Conservation (phyloP, 2,113 vertebrate species). For the Neotoma lepida region DNA sequence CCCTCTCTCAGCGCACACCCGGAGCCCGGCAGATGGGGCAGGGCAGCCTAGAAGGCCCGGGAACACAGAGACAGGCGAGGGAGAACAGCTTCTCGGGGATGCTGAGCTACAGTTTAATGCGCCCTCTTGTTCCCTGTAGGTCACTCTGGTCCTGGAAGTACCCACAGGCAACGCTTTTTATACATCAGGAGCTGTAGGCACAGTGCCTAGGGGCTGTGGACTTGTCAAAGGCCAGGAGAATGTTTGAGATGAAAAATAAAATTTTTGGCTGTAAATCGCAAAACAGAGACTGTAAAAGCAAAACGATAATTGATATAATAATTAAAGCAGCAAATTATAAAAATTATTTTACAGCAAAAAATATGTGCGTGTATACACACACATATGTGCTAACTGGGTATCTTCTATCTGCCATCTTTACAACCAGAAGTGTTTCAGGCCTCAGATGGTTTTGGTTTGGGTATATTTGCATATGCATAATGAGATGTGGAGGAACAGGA, state of each 20-base stretch:
- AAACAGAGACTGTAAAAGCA: slow-evolving; percentile 49
- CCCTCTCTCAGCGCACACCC: slow-evolving; percentile 43
- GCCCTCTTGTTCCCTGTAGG: slow-evolving; percentile 18
- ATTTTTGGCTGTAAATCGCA: slow-evolving; percentile 25
- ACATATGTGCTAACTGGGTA: neutral
- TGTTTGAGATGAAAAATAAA: slow-evolving; percentile 47
- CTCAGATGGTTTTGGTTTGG: neutral
- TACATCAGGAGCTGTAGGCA: neutral
- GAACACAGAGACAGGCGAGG: neutral
- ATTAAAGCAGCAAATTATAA: slow-evolving; percentile 52
- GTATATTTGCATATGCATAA: neutral
- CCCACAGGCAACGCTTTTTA: slow-evolving; percentile 21
- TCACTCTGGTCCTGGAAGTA: slow-evolving; percentile 49
- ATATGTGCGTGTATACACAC: neutral
- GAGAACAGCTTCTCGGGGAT: slow-evolving; percentile 39
- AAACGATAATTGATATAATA: slow-evolving; percentile 29
- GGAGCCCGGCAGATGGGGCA: slow-evolving; percentile 68
- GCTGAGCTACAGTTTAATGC: neutral
- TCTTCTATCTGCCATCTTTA: neutral
- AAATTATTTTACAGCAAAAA: slow-evolving; percentile 48
- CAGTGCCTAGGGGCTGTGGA: slow-evolving; percentile 10
- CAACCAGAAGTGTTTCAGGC: neutral
- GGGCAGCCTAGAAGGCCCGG: slow-evolving; percentile 3
- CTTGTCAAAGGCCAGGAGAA: slow-evolving; percentile 38
- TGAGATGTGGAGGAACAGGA: neutral